Conservation (phyloP, 2,888 invertebrate genomes). For the Scaptomyza flava region DNA sequence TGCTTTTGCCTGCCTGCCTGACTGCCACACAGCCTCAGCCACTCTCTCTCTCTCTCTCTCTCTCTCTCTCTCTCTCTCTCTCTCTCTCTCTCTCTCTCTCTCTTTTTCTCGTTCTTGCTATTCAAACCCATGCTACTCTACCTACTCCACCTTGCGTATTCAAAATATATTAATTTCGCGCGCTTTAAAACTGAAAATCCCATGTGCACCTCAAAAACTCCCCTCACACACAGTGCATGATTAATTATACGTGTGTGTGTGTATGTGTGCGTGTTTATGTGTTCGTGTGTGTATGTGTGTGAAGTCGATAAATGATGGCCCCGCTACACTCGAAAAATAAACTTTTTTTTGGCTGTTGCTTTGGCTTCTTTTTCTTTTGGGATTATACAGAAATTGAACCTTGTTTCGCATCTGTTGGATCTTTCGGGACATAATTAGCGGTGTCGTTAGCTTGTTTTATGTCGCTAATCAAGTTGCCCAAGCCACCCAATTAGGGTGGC, state of each 20-base stretch:
- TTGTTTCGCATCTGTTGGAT: conserved; percentile 30
- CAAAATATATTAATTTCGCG: conserved; percentile 69
- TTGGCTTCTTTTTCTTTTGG: conserved; percentile 2
- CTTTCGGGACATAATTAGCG: conserved; percentile 53
- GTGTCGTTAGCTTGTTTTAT: conserved; percentile 75
- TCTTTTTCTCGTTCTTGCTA: no score
- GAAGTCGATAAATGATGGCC: conserved; percentile 45
- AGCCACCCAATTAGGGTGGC: conserved; percentile 6
- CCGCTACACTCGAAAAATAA: conserved; percentile 4
- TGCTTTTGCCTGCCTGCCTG: conserved; percentile 11
- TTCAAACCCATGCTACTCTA: not conserved
- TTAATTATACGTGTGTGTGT: conserved; percentile 56
- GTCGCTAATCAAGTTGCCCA: conserved; percentile 68
- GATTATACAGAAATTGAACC: conserved; percentile 1
- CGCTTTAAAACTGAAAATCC: conserved; percentile 66
- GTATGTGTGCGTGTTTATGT: conserved; percentile 1
- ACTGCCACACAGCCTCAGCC: conserved; percentile 2
- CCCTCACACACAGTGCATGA: conserved; percentile 46
- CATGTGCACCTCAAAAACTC: conserved; percentile 27
- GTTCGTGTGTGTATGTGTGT: not conserved
- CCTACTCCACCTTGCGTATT: conserved; percentile 38
- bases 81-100: no score
- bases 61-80: not conserved
- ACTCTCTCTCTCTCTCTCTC: not conserved
- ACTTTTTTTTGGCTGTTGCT: conserved; percentile 20